Evolutionary conservation across 2,113 vertebrate species (phyloP).

Genomic region (Indri indri): DNA sequence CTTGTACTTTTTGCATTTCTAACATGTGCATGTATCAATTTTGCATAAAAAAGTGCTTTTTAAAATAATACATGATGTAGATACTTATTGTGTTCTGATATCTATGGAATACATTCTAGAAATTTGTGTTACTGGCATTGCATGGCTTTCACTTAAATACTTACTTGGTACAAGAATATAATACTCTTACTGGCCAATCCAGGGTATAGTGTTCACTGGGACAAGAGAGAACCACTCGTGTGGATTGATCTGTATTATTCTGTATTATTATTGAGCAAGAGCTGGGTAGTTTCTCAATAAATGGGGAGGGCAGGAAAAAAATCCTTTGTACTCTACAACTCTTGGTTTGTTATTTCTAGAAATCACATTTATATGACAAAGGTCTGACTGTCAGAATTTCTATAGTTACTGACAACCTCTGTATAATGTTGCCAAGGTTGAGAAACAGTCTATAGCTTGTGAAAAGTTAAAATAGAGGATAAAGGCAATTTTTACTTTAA

Average conservation of each 20-base stretch:
- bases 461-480: background rate
- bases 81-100: background rate
- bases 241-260: background rate
- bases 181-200: no score
- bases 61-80: background rate
- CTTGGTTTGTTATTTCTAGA: background rate
- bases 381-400: background rate
- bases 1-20: background rate
- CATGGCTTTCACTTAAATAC: background rate
- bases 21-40: background rate
- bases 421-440: background rate
- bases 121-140: background rate
- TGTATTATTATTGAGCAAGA: no score
- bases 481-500: background rate
- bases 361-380: background rate
- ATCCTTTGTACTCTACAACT: fast-evolving
- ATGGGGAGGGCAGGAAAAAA: no score
- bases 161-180: background rate
- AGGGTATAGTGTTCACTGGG: background rate
- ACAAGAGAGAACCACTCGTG: no score
- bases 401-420: background rate
- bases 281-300: background rate
- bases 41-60: background rate
- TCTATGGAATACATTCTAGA: background rate
- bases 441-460: background rate